Evolutionary conservation across 2,888 invertebrate species (phyloP), one percentile per base, ranked within the genome.

Genomic region (Dryobota labecula): DNA sequence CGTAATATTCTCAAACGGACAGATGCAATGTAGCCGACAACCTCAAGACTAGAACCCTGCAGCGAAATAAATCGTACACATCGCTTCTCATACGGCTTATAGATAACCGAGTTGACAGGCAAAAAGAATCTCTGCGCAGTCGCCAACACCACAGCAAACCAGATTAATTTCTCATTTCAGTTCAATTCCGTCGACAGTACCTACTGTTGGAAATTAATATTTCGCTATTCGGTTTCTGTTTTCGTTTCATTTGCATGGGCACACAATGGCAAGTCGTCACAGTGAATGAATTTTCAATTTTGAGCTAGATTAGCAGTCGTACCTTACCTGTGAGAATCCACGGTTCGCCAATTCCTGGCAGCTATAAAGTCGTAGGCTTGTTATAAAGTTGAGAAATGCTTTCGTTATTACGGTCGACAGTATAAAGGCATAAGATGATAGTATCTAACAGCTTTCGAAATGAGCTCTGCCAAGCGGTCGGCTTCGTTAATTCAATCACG

Each of bases 401-500:
- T 86, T 87, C 83, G 85, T 88, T 85, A 87, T 83, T 75, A 84
- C 73, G 72, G 72, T 82, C 76, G 78, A 84, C 83, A 75, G 80
- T 85, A 86, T 88, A 86, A 87, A 88, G 85, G 80, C 84, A 85
- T 86, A 86, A 83, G 81, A 81, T 85, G 88, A 92, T 91, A 88
- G 83, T 84, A 91, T 92, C 90, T 89, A 89, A 90, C 84, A 86
- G 88, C 88, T 91, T 91, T 90, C 88, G 88, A 90, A 92, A 91
- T 92, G 88, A 90, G 88, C 88, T 89, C 85, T 83, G 84, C 87
- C 82, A 78, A 84, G 86, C 86, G 81, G 85, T 84, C 80, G 87
- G 86, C 89, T 92, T 92, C 90, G 90, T 93, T 93, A 93, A 93
- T 92, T 93, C 92, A 92, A 93, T 93, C 92, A 93, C 90, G 92